Base-by-base conservation (phyloP, 2,797 vertebrate genomes). In the Huso huso region DNA sequence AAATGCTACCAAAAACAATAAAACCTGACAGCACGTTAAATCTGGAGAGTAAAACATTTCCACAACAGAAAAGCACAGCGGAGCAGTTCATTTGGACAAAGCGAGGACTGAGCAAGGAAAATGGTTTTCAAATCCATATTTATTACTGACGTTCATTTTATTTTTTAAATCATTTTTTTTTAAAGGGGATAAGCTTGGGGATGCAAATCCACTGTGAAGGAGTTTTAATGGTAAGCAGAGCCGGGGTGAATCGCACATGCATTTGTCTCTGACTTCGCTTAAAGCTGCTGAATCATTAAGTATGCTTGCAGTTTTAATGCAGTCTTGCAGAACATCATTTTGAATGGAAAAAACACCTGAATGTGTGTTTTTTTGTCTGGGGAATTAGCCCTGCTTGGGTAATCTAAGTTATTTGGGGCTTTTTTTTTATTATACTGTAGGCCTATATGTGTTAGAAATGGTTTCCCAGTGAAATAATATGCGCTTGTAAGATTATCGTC, bases 341-440 rank as follows among this genome's bases (percentile, higher is more conserved):
- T 65, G n/a, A 75, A 74, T 68, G 82, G 68, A 76, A 48, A 1
- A 67, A 70, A 79, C 80, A 69, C 77, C 87, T 86, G 73, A 79
- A 83, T 90, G 91, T 92, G 91, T 91, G 89, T 87, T 90, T 87
- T 75, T 63, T 18, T 76, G 81, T 81, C 79, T 83, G 70, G 78
- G 77, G 80, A 81, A 79, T 86, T 82, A 83, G 87, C 79, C 73
- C 83, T 86, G 91, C 75, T 86, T 90, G 87, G 84, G 81, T 92
- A 91, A 90, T 88, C 89, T 86, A 81, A 90, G 85, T 82, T 79
- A 72, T 81, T 87, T 75, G 82, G 78, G 75, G 76, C 77, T 80
- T 74, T 81, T 65, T 79, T 73, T 37, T 37, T 37, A 37, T 37
- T 37, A 37, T 37, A 37, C 37, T 37, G 37, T 5, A 37, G 37